Evolutionary conservation across 2,888 invertebrate genomes (phyloP).

Genomic region (Chrysotoxum bicinctum): DNA sequence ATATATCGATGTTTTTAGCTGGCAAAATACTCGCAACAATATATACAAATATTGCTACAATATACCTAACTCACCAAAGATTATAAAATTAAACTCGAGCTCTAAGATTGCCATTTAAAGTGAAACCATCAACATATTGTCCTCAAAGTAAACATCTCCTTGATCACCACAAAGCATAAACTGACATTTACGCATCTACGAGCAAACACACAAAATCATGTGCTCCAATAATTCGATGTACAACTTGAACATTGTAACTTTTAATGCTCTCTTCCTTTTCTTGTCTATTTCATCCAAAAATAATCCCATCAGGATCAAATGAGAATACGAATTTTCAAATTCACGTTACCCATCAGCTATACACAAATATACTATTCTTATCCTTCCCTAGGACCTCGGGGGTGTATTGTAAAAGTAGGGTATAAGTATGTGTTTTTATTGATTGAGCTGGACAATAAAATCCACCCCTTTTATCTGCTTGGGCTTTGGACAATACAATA

Average conservation of each 20-base stretch:
- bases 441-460: conserved; percentile 48
- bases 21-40: too few relatives aligned
- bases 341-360: conserved; percentile 38
- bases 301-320: conserved; percentile 54
- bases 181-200: conserved; percentile 19
- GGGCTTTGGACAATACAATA: conserved; percentile 28
- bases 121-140: conserved; percentile 23
- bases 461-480: not conserved
- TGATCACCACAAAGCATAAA: conserved; percentile 18
- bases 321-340: conserved; percentile 44
- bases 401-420: not conserved
- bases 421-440: conserved; percentile 6
- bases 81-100: not conserved
- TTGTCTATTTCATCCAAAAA: conserved; percentile 50
- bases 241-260: conserved; percentile 45
- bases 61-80: not conserved
- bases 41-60: too few relatives aligned
- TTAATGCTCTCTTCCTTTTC: conserved; percentile 12
- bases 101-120: conserved; percentile 2
- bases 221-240: conserved; percentile 12
- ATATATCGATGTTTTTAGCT: too few relatives aligned
- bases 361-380: not conserved
- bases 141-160: not conserved
- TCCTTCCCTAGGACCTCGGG: not conserved
- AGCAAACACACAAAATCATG: conserved; percentile 14